Percentiles rank a stretch among this genome's conserved stretches.
phyloP scores from a whole-genome alignment of 1,140 invertebrate species.

The Bombus confusus region DNA sequence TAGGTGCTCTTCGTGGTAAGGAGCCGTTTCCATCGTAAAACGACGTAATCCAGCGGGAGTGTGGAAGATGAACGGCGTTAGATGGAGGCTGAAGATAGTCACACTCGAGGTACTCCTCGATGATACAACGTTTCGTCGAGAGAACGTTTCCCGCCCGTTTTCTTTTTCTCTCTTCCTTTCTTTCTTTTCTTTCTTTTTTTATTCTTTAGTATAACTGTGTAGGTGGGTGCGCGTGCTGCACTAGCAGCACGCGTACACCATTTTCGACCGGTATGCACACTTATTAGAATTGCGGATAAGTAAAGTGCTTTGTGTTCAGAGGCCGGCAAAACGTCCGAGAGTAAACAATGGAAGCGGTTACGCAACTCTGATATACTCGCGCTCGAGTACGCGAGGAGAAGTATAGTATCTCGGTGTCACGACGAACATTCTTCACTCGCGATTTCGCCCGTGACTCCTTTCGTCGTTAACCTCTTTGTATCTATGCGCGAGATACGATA shows the following conservation, averaged over 20 bases:
- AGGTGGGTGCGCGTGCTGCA: constrained; percentile 1
- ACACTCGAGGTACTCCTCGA: constrained; percentile 70
- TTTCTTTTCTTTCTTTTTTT: background rate
- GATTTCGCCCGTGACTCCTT: constrained; percentile 1
- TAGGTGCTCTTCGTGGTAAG: constrained; percentile 76
- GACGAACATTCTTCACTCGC: constrained; percentile 6
- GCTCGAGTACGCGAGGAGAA: constrained; percentile 5
- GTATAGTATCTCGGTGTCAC: background rate
- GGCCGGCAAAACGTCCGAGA: constrained; percentile 76
- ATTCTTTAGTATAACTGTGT: too few species aligned
- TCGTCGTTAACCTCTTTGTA: background rate
- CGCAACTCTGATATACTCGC: constrained; percentile 62
- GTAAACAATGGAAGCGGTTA: constrained; percentile 72
- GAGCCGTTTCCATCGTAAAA: constrained; percentile 60
- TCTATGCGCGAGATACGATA: background rate
- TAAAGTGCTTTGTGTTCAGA: constrained; percentile 76
- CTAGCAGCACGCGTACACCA: constrained; percentile 35
- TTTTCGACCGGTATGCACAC: constrained; percentile 59
- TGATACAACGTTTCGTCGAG: constrained; percentile 70
- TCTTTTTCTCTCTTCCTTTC: background rate
- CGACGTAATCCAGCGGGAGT: constrained; percentile 59
- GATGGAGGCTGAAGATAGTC: constrained; percentile 76
- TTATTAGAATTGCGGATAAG: constrained; percentile 74
- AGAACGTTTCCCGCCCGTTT: constrained; percentile 14
- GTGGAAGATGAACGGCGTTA: constrained; percentile 61